phyloP scores from a whole-genome alignment of 2,113 vertebrate species.

The Dipodomys stephensi region DNA sequence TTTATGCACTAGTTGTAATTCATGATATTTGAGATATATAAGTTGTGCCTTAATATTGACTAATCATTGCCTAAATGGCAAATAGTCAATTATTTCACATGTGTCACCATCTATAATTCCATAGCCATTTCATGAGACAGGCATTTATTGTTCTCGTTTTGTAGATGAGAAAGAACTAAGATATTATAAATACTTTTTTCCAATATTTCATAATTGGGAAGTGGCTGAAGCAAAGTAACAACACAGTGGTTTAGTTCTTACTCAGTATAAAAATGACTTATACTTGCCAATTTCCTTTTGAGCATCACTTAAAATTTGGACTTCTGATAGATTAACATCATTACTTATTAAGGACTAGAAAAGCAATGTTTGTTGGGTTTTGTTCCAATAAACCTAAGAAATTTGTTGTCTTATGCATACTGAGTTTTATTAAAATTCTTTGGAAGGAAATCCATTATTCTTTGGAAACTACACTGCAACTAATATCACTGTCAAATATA shows the following conservation, averaged over 20 bases:
- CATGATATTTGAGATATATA: background rate
- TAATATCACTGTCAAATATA: constrained; percentile 10
- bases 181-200: background rate
- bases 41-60: background rate
- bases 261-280: background rate
- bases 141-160: constrained; percentile 29
- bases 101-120: background rate
- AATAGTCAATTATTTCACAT: background rate
- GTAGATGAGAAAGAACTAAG: constrained; percentile 4
- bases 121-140: background rate
- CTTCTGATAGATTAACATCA: background rate
- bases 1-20: background rate
- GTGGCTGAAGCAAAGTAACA: background rate
- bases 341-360: constrained; percentile 8
- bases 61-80: background rate
- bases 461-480: constrained; percentile 19
- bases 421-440: constrained; percentile 55
- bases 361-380: background rate
- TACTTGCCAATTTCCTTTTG: background rate
- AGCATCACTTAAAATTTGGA: constrained; percentile 13
- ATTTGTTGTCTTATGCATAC: background rate
- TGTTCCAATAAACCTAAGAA: constrained; percentile 30
- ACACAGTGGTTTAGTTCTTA: background rate
- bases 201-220: background rate
- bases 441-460: constrained; percentile 15